phyloP scores from a whole-genome alignment of 23 tunicate species.

The Trididemnum nubilum region DNA sequence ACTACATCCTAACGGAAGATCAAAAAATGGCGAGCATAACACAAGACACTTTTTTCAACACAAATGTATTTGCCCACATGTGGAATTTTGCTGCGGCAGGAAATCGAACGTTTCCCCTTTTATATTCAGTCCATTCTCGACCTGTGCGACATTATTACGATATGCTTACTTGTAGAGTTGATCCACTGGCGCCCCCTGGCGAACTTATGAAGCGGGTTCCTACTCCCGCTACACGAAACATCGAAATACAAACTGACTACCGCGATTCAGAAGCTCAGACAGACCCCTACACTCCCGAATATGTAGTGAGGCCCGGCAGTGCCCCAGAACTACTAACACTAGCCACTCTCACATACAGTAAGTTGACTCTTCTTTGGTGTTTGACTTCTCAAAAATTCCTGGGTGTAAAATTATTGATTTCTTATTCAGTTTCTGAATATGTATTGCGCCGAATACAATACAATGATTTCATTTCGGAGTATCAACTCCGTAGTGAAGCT shows the following conservation, averaged over 20 bases:
- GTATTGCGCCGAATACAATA: no score
- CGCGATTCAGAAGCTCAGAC: constrained; percentile 99
- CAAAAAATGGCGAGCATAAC: no score
- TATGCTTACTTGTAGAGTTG: no score
- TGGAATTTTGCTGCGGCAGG: no score
- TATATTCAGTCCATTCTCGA: no score
- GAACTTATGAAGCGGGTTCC: constrained; percentile 52
- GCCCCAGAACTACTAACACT: constrained; percentile 95
- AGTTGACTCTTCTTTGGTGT: constrained; percentile 6
- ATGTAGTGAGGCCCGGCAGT: constrained; percentile 94
- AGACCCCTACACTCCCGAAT: constrained; percentile 97
- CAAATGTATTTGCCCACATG: no score
- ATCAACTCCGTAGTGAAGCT: no score
- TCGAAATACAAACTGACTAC: constrained; percentile 93
- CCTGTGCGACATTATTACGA: no score
- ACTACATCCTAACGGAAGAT: no score
- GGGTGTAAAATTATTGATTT: not conserved
- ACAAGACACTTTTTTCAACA: no score
- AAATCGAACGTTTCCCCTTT: no score
- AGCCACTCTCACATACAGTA: constrained; percentile 87
- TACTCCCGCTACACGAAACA: constrained; percentile 64
- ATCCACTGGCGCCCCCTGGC: constrained; percentile 88
- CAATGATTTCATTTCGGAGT: no score
- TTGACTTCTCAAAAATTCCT: not conserved
- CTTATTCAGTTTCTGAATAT: not conserved